Conservation (phyloP, 2,797 vertebrate genomes). For the Eutrigla gurnardus region DNA sequence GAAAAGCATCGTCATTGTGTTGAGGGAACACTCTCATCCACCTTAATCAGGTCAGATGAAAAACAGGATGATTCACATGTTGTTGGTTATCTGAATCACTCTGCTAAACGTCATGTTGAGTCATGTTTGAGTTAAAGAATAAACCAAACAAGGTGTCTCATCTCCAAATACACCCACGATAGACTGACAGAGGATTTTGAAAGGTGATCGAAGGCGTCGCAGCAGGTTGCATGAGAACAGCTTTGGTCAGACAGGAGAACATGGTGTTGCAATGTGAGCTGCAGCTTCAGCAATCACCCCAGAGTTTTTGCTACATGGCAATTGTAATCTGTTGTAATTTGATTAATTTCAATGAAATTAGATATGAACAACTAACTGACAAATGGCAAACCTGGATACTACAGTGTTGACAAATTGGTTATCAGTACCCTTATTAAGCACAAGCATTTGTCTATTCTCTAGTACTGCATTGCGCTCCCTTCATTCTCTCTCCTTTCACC, state of each 20-base stretch:
- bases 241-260: neutral
- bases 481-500: too few species aligned
- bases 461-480: neutral
- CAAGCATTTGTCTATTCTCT: too few species aligned
- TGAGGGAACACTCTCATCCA: neutral
- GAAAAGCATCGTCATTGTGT: conserved; percentile 16
- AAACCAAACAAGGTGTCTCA: neutral
- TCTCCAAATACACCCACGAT: neutral
- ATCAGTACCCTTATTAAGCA: neutral
- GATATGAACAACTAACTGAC: neutral
- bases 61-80: conserved; percentile 19
- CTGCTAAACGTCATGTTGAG: neutral
- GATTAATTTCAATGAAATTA: too few species aligned
- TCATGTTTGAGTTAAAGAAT: neutral
- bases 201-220: neutral
- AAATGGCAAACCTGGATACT: neutral
- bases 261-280: too few species aligned
- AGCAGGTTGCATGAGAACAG: neutral
- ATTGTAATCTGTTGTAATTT: neutral
- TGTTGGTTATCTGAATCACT: neutral
- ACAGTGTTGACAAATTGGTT: neutral
- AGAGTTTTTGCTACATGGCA: neutral
- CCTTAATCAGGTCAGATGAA: conserved; percentile 31
- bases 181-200: conserved; percentile 12
- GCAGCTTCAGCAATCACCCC: neutral